Evolutionary conservation across 2,113 vertebrate species (phyloP).

Genomic region (Nothocercus julius): DNA sequence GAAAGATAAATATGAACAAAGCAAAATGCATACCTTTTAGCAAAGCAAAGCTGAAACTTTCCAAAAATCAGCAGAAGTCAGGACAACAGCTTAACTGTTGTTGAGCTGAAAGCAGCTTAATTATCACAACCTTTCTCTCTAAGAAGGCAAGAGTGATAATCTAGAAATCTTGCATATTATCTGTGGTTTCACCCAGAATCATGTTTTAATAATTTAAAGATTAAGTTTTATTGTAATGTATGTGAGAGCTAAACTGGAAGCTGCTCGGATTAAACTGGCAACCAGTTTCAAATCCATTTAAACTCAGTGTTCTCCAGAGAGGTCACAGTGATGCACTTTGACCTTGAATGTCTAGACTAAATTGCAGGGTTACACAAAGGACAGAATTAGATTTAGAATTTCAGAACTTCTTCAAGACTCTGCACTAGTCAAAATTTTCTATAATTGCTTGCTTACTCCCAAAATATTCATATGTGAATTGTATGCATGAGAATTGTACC

Average conservation of each 20-base stretch:
- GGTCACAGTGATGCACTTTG: not conserved
- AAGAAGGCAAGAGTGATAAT: not conserved
- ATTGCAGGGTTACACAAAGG: not conserved
- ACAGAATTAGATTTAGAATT: not conserved
- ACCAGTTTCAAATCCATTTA: not conserved
- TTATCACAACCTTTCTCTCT: not conserved
- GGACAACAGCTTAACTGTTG: not conserved
- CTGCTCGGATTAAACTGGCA: not conserved
- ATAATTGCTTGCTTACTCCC: not conserved
- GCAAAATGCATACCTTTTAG: not conserved
- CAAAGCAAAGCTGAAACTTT: not conserved
- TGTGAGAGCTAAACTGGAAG: not conserved
- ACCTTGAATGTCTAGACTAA: not conserved
- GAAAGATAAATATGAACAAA: not conserved
- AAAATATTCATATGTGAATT: not conserved
- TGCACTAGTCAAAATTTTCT: not conserved
- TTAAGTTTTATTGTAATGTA: not conserved
- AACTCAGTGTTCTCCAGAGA: accelerated
- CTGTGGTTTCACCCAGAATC: not conserved
- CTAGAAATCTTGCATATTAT: not conserved
- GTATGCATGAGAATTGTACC: not conserved
- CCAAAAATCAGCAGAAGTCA: not conserved
- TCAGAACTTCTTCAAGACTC: not conserved
- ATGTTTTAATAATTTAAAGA: not conserved
- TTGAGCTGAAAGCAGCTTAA: not conserved